These are phyloP conservation scores for Meta bourneti DNA, from an alignment of 2,888 invertebrate genomes.

Conservation along the genomic window DNA sequence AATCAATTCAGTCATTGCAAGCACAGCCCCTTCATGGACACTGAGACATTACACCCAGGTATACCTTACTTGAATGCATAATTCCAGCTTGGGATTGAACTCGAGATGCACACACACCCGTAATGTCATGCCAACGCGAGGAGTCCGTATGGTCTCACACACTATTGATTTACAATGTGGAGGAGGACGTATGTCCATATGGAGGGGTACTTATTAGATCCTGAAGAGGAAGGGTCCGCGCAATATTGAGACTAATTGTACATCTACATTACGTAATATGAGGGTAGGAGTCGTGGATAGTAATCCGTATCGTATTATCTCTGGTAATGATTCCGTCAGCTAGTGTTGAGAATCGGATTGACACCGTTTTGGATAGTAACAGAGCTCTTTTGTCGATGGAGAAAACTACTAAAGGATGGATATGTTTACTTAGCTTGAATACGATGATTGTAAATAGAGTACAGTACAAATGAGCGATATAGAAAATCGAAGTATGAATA, in stretches of 20 bases:
- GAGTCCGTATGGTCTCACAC: too few relatives aligned
- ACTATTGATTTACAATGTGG: background rate
- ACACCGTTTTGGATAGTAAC: background rate
- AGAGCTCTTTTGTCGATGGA: background rate
- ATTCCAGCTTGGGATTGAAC: background rate
- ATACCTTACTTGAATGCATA: constrained; percentile 1
- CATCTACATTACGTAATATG: background rate
- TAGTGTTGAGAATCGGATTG: background rate
- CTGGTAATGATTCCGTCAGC: background rate
- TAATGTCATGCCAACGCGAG: constrained; percentile 34
- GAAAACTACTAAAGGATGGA: too few relatives aligned
- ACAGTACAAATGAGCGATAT: too few relatives aligned
- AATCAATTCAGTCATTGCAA: background rate
- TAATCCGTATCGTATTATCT: background rate
- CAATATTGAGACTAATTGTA: background rate
- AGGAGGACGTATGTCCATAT: background rate
- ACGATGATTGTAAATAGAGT: too few relatives aligned
- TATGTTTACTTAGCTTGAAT: too few relatives aligned
- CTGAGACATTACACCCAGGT: background rate
- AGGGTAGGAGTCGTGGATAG: background rate
- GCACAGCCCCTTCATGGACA: background rate
- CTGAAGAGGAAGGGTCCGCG: background rate
- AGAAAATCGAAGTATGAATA: too few relatives aligned
- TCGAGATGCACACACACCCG: background rate
- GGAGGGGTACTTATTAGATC: background rate